Evolutionary conservation across 1,140 invertebrate species (phyloP).

Genomic region (Hesperophylax magnus): DNA sequence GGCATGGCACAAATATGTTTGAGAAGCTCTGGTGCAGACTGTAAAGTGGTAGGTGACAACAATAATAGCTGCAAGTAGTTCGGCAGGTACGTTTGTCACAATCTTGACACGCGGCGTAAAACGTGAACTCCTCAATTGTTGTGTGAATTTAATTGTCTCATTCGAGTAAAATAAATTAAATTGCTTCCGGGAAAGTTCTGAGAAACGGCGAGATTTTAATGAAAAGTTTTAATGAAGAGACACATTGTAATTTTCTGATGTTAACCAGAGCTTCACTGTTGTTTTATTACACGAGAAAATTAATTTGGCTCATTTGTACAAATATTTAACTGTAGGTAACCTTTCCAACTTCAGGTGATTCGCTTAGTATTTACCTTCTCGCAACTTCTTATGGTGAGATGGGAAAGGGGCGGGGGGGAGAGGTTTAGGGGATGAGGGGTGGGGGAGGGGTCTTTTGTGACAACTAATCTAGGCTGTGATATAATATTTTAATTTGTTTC

Average conservation of each 20-base stretch:
- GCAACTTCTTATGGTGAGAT: too few species aligned
- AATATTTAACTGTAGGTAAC: neutral
- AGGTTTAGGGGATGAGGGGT: too few species aligned
- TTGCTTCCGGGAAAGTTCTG: neutral
- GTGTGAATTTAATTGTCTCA: constrained; percentile 8
- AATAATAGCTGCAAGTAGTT: too few species aligned
- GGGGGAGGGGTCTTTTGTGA: too few species aligned
- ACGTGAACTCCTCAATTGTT: neutral
- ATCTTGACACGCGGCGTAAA: neutral
- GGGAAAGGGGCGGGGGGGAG: too few species aligned
- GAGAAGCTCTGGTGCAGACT: too few species aligned
- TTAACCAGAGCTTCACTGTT: neutral
- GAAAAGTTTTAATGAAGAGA: constrained; percentile 18
- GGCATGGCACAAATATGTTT: too few species aligned
- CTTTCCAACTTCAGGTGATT: neutral
- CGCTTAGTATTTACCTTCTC: too few species aligned
- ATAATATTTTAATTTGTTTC: too few species aligned
- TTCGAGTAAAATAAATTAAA: constrained; percentile 7
- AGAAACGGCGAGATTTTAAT: constrained; percentile 9
- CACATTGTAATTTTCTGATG: neutral
- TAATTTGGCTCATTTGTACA: constrained; percentile 15
- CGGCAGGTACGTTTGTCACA: too few species aligned
- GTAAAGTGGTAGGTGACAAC: too few species aligned
- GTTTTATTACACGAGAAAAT: constrained; percentile 16
- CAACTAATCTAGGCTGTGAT: too few species aligned